A percentile compares a stretch with the other conserved stretches of the same genome.
phyloP scores from a whole-genome alignment of 92 coral and sea anemone genomes.

The Blastomussa wellsi region DNA sequence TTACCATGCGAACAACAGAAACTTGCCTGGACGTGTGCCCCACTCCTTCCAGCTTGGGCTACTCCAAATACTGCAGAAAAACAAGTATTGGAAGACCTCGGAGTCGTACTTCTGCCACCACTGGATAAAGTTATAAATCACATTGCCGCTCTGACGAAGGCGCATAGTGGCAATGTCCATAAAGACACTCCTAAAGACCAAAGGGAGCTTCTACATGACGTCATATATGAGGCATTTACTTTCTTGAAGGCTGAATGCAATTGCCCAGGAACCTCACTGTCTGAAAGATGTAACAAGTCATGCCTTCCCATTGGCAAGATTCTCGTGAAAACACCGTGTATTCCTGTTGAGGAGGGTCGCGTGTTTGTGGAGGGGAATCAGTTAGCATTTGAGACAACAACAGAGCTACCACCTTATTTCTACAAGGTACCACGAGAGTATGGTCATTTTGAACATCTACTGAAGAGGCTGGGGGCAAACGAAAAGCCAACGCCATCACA shows the following conservation, averaged over 20 bases:
- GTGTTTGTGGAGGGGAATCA: slow-evolving; percentile 85
- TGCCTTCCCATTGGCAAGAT: slow-evolving; percentile 80
- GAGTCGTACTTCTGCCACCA: slow-evolving; percentile 77
- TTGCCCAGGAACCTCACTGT: slow-evolving; percentile 59
- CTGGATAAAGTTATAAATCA: slow-evolving; percentile 86
- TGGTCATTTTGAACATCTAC: slow-evolving; percentile 86
- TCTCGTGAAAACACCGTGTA: slow-evolving; percentile 74
- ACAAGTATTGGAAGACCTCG: slow-evolving; percentile 73
- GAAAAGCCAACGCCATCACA: slow-evolving; percentile 88
- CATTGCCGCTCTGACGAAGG: slow-evolving; percentile 71
- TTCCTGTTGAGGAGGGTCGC: slow-evolving; percentile 88
- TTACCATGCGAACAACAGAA: slow-evolving; percentile 81
- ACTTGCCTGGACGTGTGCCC: slow-evolving; percentile 80
- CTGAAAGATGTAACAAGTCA: slow-evolving; percentile 72
- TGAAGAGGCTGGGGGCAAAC: slow-evolving; percentile 91
- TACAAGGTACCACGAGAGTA: slow-evolving; percentile 95
- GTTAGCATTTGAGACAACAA: slow-evolving; percentile 76
- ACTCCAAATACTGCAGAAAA: slow-evolving; percentile 66
- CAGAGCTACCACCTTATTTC: slow-evolving; percentile 83
- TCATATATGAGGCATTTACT: slow-evolving; percentile 73
- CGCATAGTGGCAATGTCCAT: slow-evolving; percentile 80
- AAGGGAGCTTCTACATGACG: slow-evolving; percentile 80
- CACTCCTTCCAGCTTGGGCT: slow-evolving; percentile 88
- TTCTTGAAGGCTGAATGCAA: slow-evolving; percentile 78
- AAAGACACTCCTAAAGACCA: slow-evolving; percentile 91